These are phyloP conservation scores for Zosterops japonicus DNA, from an alignment of 2,113 vertebrate species.

Conservation along the genomic window DNA sequence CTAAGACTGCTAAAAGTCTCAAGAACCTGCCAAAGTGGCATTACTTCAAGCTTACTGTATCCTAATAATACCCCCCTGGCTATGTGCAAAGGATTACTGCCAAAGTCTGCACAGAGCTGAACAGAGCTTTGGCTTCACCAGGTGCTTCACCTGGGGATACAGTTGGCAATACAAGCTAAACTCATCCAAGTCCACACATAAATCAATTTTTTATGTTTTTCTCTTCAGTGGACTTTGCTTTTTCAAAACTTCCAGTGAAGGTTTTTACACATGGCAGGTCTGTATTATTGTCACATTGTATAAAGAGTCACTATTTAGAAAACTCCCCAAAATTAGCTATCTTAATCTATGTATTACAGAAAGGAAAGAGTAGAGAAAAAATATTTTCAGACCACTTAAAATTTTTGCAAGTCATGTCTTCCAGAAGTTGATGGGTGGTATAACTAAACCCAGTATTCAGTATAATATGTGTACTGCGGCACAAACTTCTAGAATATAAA, in stretches of 20 bases:
- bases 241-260: background rate
- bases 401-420: background rate
- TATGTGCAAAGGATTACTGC: too few species aligned
- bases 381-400: background rate
- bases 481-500: background rate
- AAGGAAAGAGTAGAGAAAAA: background rate
- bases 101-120: background rate
- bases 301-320: background rate
- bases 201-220: background rate
- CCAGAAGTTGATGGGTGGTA: background rate
- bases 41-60: background rate
- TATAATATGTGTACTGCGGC: background rate
- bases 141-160: background rate
- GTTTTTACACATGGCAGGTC: background rate
- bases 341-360: background rate
- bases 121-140: background rate
- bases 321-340: background rate
- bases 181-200: background rate
- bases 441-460: background rate
- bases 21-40: rapidly evolving
- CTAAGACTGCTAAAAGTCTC: background rate
- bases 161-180: background rate
- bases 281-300: background rate
- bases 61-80: background rate
- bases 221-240: background rate